These are phyloP conservation scores for Daktulosphaira vitifoliae DNA, from an alignment of 1,140 invertebrate genomes.

Conservation along the genomic window DNA sequence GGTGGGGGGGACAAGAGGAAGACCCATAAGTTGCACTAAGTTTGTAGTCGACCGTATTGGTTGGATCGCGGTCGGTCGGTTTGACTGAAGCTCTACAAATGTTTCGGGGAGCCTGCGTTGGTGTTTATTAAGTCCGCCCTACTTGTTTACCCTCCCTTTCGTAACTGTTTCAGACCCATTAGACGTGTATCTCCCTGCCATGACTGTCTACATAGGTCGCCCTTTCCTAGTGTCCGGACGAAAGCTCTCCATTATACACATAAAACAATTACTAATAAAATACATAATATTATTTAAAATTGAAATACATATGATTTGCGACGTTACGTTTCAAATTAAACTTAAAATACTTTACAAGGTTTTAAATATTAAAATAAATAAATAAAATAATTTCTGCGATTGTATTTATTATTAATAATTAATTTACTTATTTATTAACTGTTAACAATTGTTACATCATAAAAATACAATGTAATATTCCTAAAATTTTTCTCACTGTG, in stretches of 20 bases:
- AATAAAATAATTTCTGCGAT: too few species aligned
- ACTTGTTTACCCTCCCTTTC: conserved; percentile 9
- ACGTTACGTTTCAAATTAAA: too few species aligned
- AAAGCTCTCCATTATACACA: conserved; percentile 28
- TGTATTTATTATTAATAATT: too few species aligned
- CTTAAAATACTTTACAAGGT: too few species aligned
- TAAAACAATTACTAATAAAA: too few species aligned
- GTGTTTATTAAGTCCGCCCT: conserved; percentile 30
- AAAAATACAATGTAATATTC: too few species aligned
- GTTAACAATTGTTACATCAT: too few species aligned
- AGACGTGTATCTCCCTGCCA: neutral
- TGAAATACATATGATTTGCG: too few species aligned
- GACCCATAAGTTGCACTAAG: conserved; percentile 30
- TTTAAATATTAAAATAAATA: too few species aligned
- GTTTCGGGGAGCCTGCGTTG: conserved; percentile 17
- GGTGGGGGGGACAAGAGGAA: conserved; percentile 5
- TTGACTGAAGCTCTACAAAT: conserved; percentile 14
- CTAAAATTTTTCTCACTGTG: too few species aligned
- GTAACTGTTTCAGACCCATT: neutral
- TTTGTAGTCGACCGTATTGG: conserved; percentile 27
- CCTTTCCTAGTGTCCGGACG: neutral
- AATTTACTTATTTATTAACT: too few species aligned
- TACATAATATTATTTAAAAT: too few species aligned
- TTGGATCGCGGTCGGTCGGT: conserved; percentile 26
- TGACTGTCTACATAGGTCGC: neutral